Evolutionary conservation across 2,797 vertebrate genomes (phyloP), one percentile per base, ranked within the genome.

Genomic region (Helicolenus hilgendorfi): DNA sequence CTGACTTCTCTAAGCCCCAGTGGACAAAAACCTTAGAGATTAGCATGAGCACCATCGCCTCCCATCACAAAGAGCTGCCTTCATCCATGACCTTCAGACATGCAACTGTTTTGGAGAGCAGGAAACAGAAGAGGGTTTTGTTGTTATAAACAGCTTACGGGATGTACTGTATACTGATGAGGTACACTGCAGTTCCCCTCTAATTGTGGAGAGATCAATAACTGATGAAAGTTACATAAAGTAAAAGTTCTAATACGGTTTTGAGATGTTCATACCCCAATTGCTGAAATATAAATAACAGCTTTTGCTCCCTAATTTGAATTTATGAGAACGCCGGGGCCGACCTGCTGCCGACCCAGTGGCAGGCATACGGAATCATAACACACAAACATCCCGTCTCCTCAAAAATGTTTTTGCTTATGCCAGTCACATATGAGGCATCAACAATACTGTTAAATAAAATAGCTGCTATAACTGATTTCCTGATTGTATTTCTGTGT

Each of bases 31-130:
- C 49, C 60, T 81, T 9, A 69, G 49, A 72, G 59, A 73, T 63
- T 69, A 64, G 68, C 67, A 80, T 31, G 65, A 80, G 62, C 38
- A 22, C 55, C 67, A 58, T 41, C 13, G 3, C 53, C 27, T 86
- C 72, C 53, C 70, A 18, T 86, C 80, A 79, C 26, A 72, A 60
- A 36, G 49, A 67, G 35, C 69, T 59, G 29, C 63, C 59, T 35
- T 81, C 27, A 45, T 75, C 59, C 4, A 22, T 72, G 88, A 90
- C 83, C 81, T 86, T 80, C 74, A 79, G 65, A 78, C 64, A 65
- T 55, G 59, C 45, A 2, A 31, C 22, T 72, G 62, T 78, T 77
- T 73, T 72, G 22, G 69, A 72, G 63, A 70, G 78, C 62, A 70
- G 65, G 13, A 83, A 33, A 79, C 62, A 75, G 35, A 69, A 11